Conservation (phyloP, 2,888 invertebrate genomes). For the Pteria penguin region DNA sequence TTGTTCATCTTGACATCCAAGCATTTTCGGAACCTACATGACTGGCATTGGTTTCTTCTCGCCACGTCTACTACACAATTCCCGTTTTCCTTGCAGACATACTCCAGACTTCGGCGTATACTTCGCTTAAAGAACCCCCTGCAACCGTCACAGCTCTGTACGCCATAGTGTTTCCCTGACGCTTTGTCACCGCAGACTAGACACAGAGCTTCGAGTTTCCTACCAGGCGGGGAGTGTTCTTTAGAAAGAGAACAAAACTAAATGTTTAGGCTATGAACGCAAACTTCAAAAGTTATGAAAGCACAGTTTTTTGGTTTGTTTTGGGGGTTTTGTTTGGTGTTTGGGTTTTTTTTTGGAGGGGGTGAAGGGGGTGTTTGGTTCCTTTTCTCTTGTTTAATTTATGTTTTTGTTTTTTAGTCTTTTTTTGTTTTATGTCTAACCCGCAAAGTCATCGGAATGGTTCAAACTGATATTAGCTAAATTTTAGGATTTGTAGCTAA, state of each 20-base stretch:
- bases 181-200: constrained; percentile 81
- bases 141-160: constrained; percentile 82
- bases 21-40: constrained; percentile 95
- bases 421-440: no score
- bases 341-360: no score
- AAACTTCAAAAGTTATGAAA: no score
- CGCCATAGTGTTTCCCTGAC: constrained; percentile 79
- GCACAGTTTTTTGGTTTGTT: no score
- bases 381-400: no score
- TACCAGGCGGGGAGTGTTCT: constrained; percentile 44
- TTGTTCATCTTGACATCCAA: constrained; percentile 95
- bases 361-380: no score
- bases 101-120: constrained; percentile 92
- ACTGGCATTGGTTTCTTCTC: constrained; percentile 95
- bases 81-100: constrained; percentile 94
- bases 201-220: constrained; percentile 81
- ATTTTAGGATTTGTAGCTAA: no score
- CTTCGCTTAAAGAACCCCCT: constrained; percentile 96
- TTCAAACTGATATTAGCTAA: no score
- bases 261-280: no score
- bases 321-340: no score
- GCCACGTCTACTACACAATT: constrained; percentile 94
- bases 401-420: no score
- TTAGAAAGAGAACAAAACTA: neutral
- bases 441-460: no score